These are phyloP conservation scores for Cynodonichthys magdalenae DNA, from an alignment of 2,797 vertebrate species.

Conservation along the genomic window DNA sequence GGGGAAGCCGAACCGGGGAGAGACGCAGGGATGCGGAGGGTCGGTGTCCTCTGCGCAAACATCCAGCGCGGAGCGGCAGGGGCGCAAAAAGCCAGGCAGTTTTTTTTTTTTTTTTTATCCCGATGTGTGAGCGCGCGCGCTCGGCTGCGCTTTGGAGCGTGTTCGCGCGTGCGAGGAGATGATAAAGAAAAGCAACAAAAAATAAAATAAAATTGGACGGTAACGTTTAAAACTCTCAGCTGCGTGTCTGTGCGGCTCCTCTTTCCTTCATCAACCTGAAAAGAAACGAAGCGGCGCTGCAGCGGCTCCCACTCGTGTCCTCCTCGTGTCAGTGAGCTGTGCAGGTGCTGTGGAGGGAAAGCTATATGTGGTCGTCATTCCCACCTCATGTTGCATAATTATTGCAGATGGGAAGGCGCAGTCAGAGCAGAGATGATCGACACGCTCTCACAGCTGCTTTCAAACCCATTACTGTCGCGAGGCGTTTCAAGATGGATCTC, in stretches of 20 bases:
- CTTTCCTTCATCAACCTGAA: constrained; percentile 14
- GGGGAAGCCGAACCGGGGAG: neutral
- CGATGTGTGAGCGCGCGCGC: constrained; percentile 63
- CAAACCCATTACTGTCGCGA: neutral
- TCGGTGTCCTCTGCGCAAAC: constrained; percentile 63
- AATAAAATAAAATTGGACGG: constrained; percentile 20
- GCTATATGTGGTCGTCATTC: constrained; percentile 62
- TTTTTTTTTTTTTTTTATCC: constrained; percentile 3
- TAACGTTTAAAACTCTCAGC: constrained; percentile 34
- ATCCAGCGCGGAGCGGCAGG: constrained; percentile 45
- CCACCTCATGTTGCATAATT: constrained; percentile 72
- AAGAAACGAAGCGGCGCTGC: constrained; percentile 2
- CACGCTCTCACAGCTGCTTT: constrained; percentile 6
- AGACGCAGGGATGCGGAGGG: constrained; percentile 7
- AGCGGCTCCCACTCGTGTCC: neutral
- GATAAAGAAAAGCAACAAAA: neutral
- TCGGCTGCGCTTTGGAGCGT: constrained; percentile 48
- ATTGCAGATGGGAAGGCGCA: constrained; percentile 41
- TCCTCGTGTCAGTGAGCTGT: constrained; percentile 21
- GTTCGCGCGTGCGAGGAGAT: constrained; percentile 23
- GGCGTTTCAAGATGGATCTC: constrained; percentile 15
- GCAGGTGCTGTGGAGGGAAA: constrained; percentile 58
- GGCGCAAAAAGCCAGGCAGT: constrained; percentile 33
- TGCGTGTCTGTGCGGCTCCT: constrained; percentile 14
- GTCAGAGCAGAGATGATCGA: constrained; percentile 25